Evolutionary conservation across 2,888 invertebrate genomes (phyloP).

Genomic region (Miltochrista miniata): DNA sequence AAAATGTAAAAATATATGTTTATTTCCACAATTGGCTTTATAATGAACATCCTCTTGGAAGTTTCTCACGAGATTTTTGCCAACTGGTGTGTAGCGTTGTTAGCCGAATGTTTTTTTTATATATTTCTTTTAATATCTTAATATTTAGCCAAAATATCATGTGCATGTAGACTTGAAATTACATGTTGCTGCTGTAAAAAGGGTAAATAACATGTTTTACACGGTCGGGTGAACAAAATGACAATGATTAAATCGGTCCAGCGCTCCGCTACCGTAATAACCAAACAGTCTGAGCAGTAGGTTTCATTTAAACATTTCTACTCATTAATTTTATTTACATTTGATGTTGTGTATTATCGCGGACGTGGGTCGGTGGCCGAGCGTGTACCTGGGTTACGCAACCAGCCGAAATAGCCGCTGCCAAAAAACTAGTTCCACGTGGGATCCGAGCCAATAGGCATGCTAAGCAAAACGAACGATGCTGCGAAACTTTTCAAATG

Average conservation of each 20-base stretch:
- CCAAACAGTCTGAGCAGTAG: constrained; percentile 10
- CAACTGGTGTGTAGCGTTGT: not conserved
- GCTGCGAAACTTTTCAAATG: not conserved
- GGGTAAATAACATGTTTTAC: constrained; percentile 14
- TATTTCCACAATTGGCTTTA: not conserved
- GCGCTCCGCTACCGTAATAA: constrained; percentile 16
- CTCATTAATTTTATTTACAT: constrained; percentile 72
- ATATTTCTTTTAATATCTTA: not conserved
- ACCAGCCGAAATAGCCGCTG: constrained; percentile 68
- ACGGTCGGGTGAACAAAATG: constrained; percentile 20
- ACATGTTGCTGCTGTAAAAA: constrained; percentile 6
- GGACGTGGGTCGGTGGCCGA: constrained; percentile 66
- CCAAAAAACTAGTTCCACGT: constrained; percentile 78
- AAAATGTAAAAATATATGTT: no score
- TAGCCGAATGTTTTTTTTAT: not conserved
- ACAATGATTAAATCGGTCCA: constrained; percentile 19
- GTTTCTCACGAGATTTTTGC: not conserved
- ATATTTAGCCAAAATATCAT: not conserved
- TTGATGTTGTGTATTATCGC: constrained; percentile 65
- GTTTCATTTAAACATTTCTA: constrained; percentile 51
- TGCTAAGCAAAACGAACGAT: constrained; percentile 7
- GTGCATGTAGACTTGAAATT: not conserved
- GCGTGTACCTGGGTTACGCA: constrained; percentile 67
- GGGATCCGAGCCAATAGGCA: constrained; percentile 53
- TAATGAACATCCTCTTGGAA: not conserved